Evolutionary conservation across 2,888 invertebrate genomes (phyloP).

Genomic region (Apoda limacodes): DNA sequence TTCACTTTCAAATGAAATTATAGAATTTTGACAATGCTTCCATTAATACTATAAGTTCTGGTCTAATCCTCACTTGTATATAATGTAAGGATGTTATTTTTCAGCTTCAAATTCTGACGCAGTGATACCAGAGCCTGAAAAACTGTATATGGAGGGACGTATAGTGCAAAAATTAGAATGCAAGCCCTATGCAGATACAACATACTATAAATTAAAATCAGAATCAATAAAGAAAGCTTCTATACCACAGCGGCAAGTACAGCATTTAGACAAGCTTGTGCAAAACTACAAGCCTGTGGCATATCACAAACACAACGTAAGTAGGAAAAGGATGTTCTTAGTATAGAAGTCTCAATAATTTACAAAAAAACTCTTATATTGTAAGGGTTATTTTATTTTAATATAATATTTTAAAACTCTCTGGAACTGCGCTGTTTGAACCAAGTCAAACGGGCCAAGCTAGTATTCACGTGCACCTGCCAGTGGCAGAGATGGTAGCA

Average conservation of each 20-base stretch:
- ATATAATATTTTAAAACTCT: too few relatives aligned
- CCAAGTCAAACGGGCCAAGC: too few relatives aligned
- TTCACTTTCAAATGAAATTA: too few relatives aligned
- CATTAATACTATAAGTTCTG: too few relatives aligned
- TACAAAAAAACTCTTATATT: too few relatives aligned
- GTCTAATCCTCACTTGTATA: too few relatives aligned
- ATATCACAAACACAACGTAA: slow-evolving; percentile 92
- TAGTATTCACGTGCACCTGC: too few relatives aligned
- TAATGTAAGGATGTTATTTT: too few relatives aligned
- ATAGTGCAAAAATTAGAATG: slow-evolving; percentile 98
- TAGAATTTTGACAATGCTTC: too few relatives aligned
- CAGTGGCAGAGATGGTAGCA: too few relatives aligned
- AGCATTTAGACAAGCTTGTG: slow-evolving; percentile 88
- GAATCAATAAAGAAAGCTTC: slow-evolving; percentile 89
- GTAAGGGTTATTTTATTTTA: too few relatives aligned
- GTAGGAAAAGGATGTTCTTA: slow-evolving; percentile 26
- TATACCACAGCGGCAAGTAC: slow-evolving; percentile 87
- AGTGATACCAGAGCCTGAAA: slow-evolving; percentile 82
- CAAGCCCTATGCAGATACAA: slow-evolving; percentile 86
- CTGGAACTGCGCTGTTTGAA: too few relatives aligned
- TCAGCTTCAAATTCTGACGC: slow-evolving; percentile 74
- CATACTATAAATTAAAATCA: slow-evolving; percentile 91
- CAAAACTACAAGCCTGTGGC: slow-evolving; percentile 93
- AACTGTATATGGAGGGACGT: slow-evolving; percentile 90
- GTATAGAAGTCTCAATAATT: not conserved